Evolutionary conservation across 2,797 vertebrate species (phyloP), one percentile per base, ranked within the genome.

Genomic region (Silurus lanzhouensis): DNA sequence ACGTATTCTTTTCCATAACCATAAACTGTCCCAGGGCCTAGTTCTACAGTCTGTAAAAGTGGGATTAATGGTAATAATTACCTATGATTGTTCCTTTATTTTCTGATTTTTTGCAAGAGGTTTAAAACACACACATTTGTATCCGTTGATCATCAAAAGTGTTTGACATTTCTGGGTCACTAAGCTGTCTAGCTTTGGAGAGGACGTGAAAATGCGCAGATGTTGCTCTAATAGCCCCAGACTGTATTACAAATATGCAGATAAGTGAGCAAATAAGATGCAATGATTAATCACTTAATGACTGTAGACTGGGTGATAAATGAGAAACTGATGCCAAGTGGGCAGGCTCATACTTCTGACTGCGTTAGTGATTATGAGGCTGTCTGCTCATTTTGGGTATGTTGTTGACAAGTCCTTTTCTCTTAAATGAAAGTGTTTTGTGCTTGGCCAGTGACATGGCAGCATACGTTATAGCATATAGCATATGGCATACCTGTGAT

Each of bases 21-120:
- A 87, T 68, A 25, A 61, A 52, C 20, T 20, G 48, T 84, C 31
- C 74, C 79, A 84, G 52, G 78, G 17, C 25, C 31, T 31, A 81
- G 60, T 58, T 60, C 68, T 81, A 13, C 48, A 84, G 83, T 83
- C 72, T 86, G 74, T 20, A 86, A 64, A 84, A 87, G 46, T 78
- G 64, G 68, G 68, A 88, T 85, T 84, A 82, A 88, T 88, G 84
- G 80, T 27, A 22, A 58, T 82, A 75, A 89, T 85, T 88, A 87
- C 85, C 74, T 74, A 75, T 87, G 71, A 81, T 76, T 63, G n/a
- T 44, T 77, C 25, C 81, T 81, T 70, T 52, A 60, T 80, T 89
- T 61, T 84, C 31, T 61, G 12, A 19, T 52, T 75, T 82, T 85
- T 82, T 71, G 64, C 67, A 58, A 84, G 85, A 52, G 84, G 71